These are phyloP conservation scores for Brachyopa scutellaris DNA, from an alignment of 2,888 invertebrate species.

Conservation along the genomic window DNA sequence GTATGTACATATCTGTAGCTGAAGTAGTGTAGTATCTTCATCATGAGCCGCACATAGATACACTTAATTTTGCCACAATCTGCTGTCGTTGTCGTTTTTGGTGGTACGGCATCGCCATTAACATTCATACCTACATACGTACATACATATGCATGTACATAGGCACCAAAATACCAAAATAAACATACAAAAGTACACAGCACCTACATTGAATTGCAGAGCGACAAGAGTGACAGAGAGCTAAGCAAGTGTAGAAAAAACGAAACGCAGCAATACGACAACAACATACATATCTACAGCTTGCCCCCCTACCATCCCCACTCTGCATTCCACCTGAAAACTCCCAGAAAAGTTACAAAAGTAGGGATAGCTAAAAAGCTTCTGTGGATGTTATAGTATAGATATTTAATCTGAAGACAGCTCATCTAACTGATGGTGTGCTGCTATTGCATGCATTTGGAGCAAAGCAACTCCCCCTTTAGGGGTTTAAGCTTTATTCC, in stretches of 20 bases:
- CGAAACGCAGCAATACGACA: constrained; percentile 56
- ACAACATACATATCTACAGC: too few species aligned
- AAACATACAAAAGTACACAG: constrained; percentile 42
- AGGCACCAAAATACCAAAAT: constrained; percentile 68
- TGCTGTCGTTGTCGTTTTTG: constrained; percentile 49
- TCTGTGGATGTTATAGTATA: constrained; percentile 50
- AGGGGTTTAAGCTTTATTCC: constrained; percentile 59
- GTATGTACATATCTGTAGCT: constrained; percentile 41
- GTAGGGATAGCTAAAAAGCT: constrained; percentile 67
- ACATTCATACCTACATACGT: background rate
- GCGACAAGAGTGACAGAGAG: constrained; percentile 51
- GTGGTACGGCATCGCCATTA: constrained; percentile 19
- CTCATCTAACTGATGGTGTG: constrained; percentile 34
- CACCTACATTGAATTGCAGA: constrained; percentile 46
- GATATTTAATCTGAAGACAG: constrained; percentile 55
- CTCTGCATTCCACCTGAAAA: background rate
- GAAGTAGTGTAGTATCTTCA: constrained; percentile 56
- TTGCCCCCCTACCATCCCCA: background rate
- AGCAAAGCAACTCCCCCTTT: background rate
- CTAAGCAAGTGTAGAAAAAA: constrained; percentile 13
- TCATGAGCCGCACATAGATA: constrained; percentile 64
- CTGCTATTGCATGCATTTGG: constrained; percentile 21
- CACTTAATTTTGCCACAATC: constrained; percentile 71
- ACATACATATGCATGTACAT: constrained; percentile 17
- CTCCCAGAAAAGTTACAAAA: constrained; percentile 51